Evolutionary conservation across 2,888 invertebrate species (phyloP).

Genomic region (Mythimna vitellina): DNA sequence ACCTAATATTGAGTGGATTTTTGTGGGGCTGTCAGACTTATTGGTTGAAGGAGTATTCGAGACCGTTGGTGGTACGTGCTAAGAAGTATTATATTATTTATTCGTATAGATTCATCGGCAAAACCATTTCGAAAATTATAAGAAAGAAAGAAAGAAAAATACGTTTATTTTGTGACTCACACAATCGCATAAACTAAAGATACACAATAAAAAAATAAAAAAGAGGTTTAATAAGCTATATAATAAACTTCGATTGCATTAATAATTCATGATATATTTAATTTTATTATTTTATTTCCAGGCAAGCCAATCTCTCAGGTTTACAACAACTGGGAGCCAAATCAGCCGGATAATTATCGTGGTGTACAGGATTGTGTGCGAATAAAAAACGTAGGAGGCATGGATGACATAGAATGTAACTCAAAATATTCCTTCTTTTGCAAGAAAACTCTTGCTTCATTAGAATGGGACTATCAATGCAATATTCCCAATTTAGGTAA

Average conservation of each 20-base stretch:
- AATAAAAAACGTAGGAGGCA: slow-evolving; percentile 54
- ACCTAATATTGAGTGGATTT: slow-evolving; percentile 36
- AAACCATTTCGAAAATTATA: neutral
- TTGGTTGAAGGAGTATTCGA: slow-evolving; percentile 76
- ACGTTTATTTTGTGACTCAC: too few relatives aligned
- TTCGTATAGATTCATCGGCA: too few relatives aligned
- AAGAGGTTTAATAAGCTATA: too few relatives aligned
- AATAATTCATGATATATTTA: too few relatives aligned
- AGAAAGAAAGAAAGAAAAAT: too few relatives aligned
- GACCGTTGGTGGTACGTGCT: slow-evolving; percentile 70
- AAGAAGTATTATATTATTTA: too few relatives aligned
- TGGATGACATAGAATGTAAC: slow-evolving; percentile 75
- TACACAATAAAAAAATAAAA: too few relatives aligned
- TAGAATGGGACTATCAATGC: slow-evolving; percentile 79
- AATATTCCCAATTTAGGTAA: slow-evolving; percentile 76
- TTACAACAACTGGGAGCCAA: slow-evolving; percentile 6
- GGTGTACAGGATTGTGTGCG: slow-evolving; percentile 75
- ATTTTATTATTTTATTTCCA: neutral
- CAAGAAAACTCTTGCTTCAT: slow-evolving; percentile 73
- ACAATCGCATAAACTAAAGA: too few relatives aligned
- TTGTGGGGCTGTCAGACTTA: slow-evolving; percentile 70
- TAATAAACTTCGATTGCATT: too few relatives aligned
- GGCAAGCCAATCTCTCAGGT: slow-evolving; percentile 11
- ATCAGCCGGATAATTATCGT: slow-evolving; percentile 63
- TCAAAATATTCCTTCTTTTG: slow-evolving; percentile 76